These are phyloP conservation scores for Alectura lathami DNA, from an alignment of 2,113 vertebrate genomes.

Conservation along the genomic window DNA sequence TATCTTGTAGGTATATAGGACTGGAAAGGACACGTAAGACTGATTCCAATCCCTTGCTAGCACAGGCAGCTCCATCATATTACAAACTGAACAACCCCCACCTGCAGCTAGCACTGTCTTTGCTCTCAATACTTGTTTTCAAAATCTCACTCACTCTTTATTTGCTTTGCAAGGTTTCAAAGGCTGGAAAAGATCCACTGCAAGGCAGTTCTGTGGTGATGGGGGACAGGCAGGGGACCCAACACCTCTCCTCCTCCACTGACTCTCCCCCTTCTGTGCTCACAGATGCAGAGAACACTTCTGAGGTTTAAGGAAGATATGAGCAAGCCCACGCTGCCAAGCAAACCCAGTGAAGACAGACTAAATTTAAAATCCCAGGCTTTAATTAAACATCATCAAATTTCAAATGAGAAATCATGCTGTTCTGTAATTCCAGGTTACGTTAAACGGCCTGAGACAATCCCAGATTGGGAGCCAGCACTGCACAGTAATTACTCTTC, in stretches of 20 bases:
- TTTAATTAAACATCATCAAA: conserved; percentile 63
- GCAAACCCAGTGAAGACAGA: conserved; percentile 24
- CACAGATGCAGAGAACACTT: not conserved
- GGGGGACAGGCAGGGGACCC: conserved; percentile 8
- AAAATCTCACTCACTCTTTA: not conserved
- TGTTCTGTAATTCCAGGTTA: conserved; percentile 71
- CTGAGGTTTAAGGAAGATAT: conserved; percentile 31
- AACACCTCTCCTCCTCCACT: not conserved
- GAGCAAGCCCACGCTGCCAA: conserved; percentile 31
- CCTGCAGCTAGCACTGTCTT: not conserved
- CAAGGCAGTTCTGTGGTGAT: not conserved
- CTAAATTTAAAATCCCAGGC: conserved; percentile 66
- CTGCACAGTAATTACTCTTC: conserved; percentile 60
- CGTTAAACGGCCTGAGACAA: conserved; percentile 54
- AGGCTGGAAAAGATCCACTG: not conserved
- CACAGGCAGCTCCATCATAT: not conserved
- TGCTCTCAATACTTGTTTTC: not conserved
- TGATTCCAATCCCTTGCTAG: not conserved
- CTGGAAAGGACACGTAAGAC: not conserved
- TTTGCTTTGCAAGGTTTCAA: not conserved
- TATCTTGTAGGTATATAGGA: not conserved
- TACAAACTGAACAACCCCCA: not conserved
- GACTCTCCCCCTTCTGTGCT: not conserved
- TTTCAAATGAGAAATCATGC: conserved; percentile 67
- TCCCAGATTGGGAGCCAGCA: conserved; percentile 63